A percentile compares a stretch with the other conserved stretches of the same genome.
Evolutionary conservation across 2,888 invertebrate species (phyloP).

Genomic region (Chymomyza amoena): DNA sequence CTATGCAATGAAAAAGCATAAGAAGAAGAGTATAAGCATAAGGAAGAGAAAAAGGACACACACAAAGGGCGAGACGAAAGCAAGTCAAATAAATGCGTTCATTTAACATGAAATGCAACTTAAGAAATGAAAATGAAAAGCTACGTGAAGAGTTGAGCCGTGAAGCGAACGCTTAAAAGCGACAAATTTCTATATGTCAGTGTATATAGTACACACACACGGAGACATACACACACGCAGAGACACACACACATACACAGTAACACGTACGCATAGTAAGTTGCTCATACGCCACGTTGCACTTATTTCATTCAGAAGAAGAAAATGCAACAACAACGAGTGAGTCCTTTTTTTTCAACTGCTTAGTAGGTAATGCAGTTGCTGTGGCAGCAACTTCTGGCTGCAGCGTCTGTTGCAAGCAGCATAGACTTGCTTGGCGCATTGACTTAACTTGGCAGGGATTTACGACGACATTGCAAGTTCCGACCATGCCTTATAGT

Average conservation of each 20-base stretch:
- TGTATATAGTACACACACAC: slow-evolving; percentile 6
- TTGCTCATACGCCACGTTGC: slow-evolving; percentile 76
- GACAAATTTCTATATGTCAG: slow-evolving; percentile 67
- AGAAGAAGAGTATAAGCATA: not conserved
- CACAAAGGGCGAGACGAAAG: slow-evolving; percentile 1
- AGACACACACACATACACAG: slow-evolving; percentile 10
- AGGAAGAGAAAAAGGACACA: not conserved
- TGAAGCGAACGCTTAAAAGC: slow-evolving; percentile 52
- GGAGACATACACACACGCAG: not conserved
- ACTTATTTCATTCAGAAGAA: slow-evolving; percentile 63
- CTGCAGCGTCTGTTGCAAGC: slow-evolving; percentile 45
- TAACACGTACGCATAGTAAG: slow-evolving; percentile 40
- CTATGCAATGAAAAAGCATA: not conserved
- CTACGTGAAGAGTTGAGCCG: slow-evolving; percentile 13
- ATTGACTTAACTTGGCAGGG: slow-evolving; percentile 73
- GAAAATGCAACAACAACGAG: slow-evolving; percentile 16
- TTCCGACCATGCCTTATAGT: slow-evolving; percentile 15
- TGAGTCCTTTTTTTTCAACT: slow-evolving; percentile 15
- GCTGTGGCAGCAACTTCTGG: not conserved
- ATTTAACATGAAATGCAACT: slow-evolving; percentile 70
- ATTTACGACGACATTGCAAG: slow-evolving; percentile 57
- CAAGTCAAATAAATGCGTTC: slow-evolving; percentile 64
- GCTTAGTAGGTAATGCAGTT: slow-evolving; percentile 1
- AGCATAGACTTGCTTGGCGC: slow-evolving; percentile 61
- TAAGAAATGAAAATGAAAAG: slow-evolving; percentile 63